Base-by-base conservation (phyloP, 1,140 invertebrate genomes). In the Drosophila nasuta region DNA sequence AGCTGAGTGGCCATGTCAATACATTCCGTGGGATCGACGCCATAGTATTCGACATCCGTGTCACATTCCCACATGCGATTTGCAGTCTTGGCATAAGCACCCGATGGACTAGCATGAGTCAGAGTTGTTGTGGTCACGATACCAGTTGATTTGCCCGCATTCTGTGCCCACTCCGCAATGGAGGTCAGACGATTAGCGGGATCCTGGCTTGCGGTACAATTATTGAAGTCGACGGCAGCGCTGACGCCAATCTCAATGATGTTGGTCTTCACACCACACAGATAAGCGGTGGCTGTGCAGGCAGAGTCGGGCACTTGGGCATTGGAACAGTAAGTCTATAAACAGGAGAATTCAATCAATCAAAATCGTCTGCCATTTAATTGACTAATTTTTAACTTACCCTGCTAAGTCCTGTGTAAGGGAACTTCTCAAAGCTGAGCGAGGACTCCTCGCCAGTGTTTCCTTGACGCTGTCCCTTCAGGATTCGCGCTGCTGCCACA, bases 281-380 rank as follows among this genome's bases (percentile, higher is more conserved):
- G 91, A 72, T 96, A 96, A 0, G 96, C 96, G 3, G 96, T 97
- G 2, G 92, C 82, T 0, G 95, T 95, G 13, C 94, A 95, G 0
- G 97, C 97, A 0, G 96, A 96, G 91, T 98, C 97, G 0, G 97
- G 94, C 0, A 96, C 95, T 94, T 97, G 96, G 6, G 94, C 94
- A 91, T 98, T 95, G 8, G 96, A 93, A 89, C 96, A 97, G 92
- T 97, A 92, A 5, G 91, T 92, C 91, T 92, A 15, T 5, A 28
- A 30, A 2, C 3, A 8, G 7, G n/a, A 33, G 0, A 33, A 6
- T 13, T 28, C 20, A 30, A 20, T 20, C 15, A 49, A 3, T 54
- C 1, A 56, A 5, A 35, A 1, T 38, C 1, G 6, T 7, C 5
- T 30, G 15, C 15, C 10, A 5, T n/a, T 51, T 30, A 15, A 0